phyloP scores from a whole-genome alignment of 2,888 invertebrate species.

The Psococerastis gibbosa region DNA sequence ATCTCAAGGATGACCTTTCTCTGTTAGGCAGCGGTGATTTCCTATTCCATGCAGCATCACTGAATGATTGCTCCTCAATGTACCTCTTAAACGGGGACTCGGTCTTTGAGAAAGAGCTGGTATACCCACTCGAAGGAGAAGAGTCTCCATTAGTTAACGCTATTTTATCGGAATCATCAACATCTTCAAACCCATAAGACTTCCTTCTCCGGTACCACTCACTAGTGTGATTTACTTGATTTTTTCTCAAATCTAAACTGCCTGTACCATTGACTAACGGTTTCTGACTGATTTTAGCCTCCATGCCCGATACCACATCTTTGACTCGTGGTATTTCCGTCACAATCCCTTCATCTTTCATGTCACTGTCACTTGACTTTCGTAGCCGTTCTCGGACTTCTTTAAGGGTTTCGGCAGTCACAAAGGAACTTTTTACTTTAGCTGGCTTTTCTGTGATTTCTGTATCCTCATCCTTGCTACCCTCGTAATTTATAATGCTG shows the following conservation, averaged over 20 bases:
- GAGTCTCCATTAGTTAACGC: conserved; percentile 36
- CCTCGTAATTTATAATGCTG: conserved; percentile 16
- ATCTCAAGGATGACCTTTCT: background rate
- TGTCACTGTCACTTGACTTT: conserved; percentile 25
- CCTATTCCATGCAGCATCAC: background rate
- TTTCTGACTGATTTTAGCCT: conserved; percentile 23
- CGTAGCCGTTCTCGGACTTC: conserved; percentile 37
- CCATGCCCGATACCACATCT: conserved; percentile 30
- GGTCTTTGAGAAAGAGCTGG: conserved; percentile 44
- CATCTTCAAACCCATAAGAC: conserved; percentile 54
- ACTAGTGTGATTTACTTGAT: conserved; percentile 30
- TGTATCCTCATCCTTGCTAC: conserved; percentile 8
- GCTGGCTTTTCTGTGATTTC: conserved; percentile 6
- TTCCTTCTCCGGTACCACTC: conserved; percentile 57
- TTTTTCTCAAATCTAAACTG: conserved; percentile 28
- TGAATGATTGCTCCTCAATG: background rate
- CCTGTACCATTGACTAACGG: conserved; percentile 24
- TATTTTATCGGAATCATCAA: conserved; percentile 22
- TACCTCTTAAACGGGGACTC: background rate
- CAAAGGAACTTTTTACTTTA: conserved; percentile 26
- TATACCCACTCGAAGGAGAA: conserved; percentile 61
- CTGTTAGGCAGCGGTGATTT: conserved; percentile 2
- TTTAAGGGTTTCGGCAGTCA: conserved; percentile 38
- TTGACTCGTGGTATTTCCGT: conserved; percentile 27
- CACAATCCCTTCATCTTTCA: conserved; percentile 28